Percentiles rank a stretch among this genome's conserved stretches.
phyloP scores from a whole-genome alignment of 2,888 invertebrate species.

The Helleia helle region DNA sequence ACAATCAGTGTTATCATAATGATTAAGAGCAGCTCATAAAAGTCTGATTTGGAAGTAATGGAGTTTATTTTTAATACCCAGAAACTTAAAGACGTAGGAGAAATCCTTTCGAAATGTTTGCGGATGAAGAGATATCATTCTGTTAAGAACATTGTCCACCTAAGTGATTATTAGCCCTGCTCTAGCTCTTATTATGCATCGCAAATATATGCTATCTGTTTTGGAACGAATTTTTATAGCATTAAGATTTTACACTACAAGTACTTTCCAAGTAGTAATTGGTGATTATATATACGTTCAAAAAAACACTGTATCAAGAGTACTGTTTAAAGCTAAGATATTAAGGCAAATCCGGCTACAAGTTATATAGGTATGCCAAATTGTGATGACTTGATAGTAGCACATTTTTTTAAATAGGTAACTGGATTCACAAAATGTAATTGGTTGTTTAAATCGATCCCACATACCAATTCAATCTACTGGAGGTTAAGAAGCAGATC shows the following conservation, averaged over 20 bases:
- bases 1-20: too few species aligned
- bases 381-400: neutral
- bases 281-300: slow-evolving; percentile 12
- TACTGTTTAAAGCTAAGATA: slow-evolving; percentile 15
- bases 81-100: too few species aligned
- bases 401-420: slow-evolving; percentile 10
- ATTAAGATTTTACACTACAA: slow-evolving; percentile 8
- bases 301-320: slow-evolving; percentile 15
- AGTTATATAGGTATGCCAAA: slow-evolving; percentile 7
- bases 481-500: too few species aligned
- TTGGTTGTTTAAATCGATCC: slow-evolving; percentile 18
- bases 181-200: too few species aligned
- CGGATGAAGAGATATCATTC: too few species aligned
- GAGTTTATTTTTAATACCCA: too few species aligned
- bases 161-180: too few species aligned
- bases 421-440: slow-evolving; percentile 18
- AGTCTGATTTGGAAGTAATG: too few species aligned
- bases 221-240: neutral
- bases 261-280: slow-evolving; percentile 10
- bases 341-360: slow-evolving; percentile 10
- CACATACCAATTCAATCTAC: slow-evolving; percentile 4
- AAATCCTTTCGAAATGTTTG: too few species aligned
- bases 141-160: too few species aligned
- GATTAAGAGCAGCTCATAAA: too few species aligned
- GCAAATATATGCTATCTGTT: too few species aligned